Evolutionary conservation across 2,113 vertebrate species (phyloP).

Genomic region (Sapayoa aenigma): DNA sequence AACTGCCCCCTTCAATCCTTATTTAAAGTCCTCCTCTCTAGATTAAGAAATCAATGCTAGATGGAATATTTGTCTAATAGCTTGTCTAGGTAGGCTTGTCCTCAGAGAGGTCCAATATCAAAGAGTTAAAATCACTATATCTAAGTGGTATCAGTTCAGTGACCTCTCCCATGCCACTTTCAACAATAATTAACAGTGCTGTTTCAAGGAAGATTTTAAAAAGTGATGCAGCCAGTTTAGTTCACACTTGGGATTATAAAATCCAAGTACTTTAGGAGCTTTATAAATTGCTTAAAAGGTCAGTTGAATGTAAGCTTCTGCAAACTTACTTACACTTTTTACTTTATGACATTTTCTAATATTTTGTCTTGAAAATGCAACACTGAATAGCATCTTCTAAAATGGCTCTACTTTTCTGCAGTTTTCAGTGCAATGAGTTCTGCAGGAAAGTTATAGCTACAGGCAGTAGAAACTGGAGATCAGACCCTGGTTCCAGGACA

Average conservation of each 20-base stretch:
- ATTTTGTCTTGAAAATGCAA: not conserved
- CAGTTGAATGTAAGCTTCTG: not conserved
- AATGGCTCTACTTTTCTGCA: not conserved
- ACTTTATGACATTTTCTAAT: not conserved
- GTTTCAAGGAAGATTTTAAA: not conserved
- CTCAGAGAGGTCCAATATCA: not conserved
- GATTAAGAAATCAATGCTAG: not conserved
- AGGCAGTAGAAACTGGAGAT: not conserved
- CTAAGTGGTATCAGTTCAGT: constrained; percentile 12
- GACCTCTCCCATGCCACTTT: constrained; percentile 44
- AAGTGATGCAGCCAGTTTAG: not conserved
- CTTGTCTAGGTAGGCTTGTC: not conserved
- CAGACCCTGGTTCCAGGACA: not conserved
- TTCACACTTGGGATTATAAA: not conserved
- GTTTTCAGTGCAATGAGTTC: not conserved
- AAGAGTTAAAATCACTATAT: not conserved
- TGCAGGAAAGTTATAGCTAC: not conserved
- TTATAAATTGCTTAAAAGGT: not conserved
- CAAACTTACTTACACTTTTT: not conserved
- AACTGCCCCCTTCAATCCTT: not conserved
- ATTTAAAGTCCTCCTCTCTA: not conserved
- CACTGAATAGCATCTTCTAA: not conserved
- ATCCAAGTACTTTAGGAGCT: not conserved
- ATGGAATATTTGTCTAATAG: not conserved
- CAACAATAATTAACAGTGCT: constrained; percentile 50